These are phyloP conservation scores for Ophioderma brevispina DNA, from an alignment of 35 echinoderm and acorn worm species.

Conservation along the genomic window DNA sequence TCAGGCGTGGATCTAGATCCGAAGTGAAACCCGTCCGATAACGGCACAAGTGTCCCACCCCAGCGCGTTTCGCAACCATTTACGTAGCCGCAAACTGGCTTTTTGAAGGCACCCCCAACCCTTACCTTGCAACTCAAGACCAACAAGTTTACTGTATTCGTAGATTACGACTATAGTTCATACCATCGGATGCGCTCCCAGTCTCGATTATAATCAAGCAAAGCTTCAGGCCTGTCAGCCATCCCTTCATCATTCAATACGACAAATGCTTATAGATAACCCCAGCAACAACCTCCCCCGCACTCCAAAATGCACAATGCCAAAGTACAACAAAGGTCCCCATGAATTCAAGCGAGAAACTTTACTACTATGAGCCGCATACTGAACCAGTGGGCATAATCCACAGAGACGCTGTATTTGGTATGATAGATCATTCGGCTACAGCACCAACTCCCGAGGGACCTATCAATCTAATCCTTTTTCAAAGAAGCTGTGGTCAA, in stretches of 20 bases:
- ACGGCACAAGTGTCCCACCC: slow-evolving; percentile 58
- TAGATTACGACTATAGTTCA: background rate
- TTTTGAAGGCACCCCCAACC: background rate
- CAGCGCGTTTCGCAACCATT: slow-evolving; percentile 74
- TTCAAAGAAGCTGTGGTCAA: slow-evolving; percentile 67
- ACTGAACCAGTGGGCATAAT: background rate
- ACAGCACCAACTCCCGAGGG: background rate
- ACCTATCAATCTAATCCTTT: slow-evolving; percentile 41
- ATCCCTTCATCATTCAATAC: background rate
- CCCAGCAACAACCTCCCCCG: background rate
- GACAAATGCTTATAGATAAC: background rate
- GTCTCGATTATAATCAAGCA: background rate
- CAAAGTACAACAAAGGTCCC: background rate
- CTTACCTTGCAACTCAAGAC: background rate
- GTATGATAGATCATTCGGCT: background rate
- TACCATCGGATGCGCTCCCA: background rate
- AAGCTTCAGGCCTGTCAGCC: background rate
- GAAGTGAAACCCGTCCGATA: slow-evolving; percentile 64
- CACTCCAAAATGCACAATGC: background rate
- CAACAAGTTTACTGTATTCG: background rate
- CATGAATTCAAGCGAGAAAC: background rate
- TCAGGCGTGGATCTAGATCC: background rate
- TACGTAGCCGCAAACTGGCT: slow-evolving; percentile 40
- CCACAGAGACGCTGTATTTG: background rate
- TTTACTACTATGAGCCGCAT: background rate